Evolutionary conservation across 2,113 vertebrate species (phyloP).

Genomic region (Cranoglanis bouderius): DNA sequence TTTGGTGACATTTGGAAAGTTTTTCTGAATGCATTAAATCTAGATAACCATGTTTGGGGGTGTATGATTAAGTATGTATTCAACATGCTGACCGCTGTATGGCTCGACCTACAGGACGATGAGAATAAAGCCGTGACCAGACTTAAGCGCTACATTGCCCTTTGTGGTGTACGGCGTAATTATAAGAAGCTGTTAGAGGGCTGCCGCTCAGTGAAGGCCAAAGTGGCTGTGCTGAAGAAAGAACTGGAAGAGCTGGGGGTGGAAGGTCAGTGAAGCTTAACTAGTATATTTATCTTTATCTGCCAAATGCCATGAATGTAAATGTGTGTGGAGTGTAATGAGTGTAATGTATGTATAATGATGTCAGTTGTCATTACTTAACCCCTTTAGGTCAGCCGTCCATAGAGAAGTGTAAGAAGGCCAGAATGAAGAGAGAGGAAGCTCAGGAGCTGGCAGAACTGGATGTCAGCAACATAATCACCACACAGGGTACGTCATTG

Average conservation of each 20-base stretch:
- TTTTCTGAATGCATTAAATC: not conserved
- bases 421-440: constrained; percentile 75
- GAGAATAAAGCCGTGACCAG: constrained; percentile 67
- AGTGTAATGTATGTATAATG: too few species aligned
- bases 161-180: constrained; percentile 80
- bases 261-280: constrained; percentile 69
- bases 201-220: constrained; percentile 72
- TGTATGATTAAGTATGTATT: not conserved
- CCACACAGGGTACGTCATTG: constrained; percentile 69
- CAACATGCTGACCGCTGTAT: not conserved
- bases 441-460: constrained; percentile 81
- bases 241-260: constrained; percentile 83
- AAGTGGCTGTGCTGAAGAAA: constrained; percentile 73
- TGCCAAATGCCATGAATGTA: too few species aligned
- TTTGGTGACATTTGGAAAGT: not conserved
- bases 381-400: constrained; percentile 75
- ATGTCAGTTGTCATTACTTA: not conserved
- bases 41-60: not conserved
- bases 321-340: constrained; percentile 1
- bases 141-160: constrained; percentile 82
- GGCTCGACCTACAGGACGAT: constrained; percentile 51
- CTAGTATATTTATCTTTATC: not conserved
- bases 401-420: constrained; percentile 80
- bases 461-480: constrained; percentile 83
- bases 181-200: constrained; percentile 81